Percentiles rank a stretch among this genome's conserved stretches.
Evolutionary conservation across 2,113 vertebrate genomes (phyloP).

Genomic region (Peromyscus leucopus): DNA sequence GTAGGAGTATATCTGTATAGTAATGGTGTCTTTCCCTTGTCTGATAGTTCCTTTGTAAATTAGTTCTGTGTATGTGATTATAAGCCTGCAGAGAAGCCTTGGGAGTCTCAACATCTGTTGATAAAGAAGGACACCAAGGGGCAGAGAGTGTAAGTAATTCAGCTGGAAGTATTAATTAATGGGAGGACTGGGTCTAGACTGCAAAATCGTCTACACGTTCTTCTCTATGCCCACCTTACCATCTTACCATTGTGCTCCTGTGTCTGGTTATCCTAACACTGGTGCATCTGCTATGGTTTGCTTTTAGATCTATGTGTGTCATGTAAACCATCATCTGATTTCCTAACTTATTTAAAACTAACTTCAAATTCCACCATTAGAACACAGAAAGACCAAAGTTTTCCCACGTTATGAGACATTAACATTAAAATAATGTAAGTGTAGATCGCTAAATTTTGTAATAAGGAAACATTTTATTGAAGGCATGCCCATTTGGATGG

Average conservation of each 20-base stretch:
- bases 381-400: background rate
- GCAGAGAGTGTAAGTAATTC: background rate
- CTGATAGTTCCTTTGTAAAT: background rate
- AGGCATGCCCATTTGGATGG: background rate
- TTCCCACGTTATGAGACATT: background rate
- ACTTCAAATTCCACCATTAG: background rate
- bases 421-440: background rate
- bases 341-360: background rate
- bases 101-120: background rate
- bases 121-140: background rate
- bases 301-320: background rate
- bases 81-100: background rate
- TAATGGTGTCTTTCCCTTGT: no score
- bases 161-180: background rate
- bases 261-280: background rate
- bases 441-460: background rate
- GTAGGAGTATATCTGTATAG: background rate
- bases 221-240: accelerated
- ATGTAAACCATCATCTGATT: background rate
- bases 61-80: background rate
- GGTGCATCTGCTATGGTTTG: accelerated
- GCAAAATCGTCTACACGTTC: no score
- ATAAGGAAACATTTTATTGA: background rate
- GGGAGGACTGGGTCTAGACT: no score
- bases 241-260: background rate